Evolutionary conservation across 23 tunicate genomes (phyloP).

Genomic region (Phallusia fumigata): DNA sequence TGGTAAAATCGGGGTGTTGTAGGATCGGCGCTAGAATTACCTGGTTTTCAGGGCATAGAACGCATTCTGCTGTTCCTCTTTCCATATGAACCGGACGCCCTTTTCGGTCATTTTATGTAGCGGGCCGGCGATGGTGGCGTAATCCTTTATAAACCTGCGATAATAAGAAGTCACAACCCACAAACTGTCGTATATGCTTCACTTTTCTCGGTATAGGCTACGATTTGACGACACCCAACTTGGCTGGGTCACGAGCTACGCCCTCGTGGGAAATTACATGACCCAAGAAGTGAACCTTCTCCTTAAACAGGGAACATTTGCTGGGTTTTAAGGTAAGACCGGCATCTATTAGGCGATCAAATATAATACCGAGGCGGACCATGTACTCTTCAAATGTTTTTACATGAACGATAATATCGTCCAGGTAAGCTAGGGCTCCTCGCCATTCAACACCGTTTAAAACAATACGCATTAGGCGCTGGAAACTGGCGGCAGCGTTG

Average conservation of each 20-base stretch:
- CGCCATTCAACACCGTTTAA: conserved; percentile 20
- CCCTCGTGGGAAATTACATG: background rate
- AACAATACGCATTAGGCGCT: conserved; percentile 12
- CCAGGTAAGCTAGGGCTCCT: conserved; percentile 22
- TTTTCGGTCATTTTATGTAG: conserved; percentile 11
- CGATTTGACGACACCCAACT: no score
- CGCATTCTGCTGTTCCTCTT: background rate
- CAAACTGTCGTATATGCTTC: no score
- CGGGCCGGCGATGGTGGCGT: background rate
- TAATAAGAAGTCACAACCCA: background rate
- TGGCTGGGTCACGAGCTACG: no score
- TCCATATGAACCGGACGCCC: background rate
- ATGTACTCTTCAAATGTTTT: background rate
- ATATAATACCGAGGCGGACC: background rate
- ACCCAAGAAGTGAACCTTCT: conserved; percentile 13
- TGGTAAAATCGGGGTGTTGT: no score
- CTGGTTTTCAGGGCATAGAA: no score
- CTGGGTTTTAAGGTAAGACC: conserved; percentile 13
- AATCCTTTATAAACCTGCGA: background rate
- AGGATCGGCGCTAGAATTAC: no score
- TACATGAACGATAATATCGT: conserved; percentile 2
- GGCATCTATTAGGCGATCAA: conserved; percentile 11
- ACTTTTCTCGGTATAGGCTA: conserved; percentile 25
- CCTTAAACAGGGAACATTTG: conserved; percentile 7
- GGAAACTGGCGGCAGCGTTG: no score